Evolutionary conservation across 1,140 invertebrate genomes (phyloP).

Genomic region (Wasmannia auropunctata): DNA sequence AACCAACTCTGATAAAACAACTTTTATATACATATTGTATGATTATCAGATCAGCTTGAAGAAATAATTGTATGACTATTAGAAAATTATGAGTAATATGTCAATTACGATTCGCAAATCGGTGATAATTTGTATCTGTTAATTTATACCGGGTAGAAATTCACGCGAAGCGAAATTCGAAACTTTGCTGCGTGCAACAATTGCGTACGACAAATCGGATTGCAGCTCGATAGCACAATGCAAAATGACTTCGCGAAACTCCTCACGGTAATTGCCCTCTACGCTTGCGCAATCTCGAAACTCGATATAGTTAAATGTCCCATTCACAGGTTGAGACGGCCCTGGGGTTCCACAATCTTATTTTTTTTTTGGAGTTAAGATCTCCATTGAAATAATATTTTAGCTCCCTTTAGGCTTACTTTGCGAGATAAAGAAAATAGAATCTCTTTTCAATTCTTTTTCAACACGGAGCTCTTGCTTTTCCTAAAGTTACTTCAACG

Average conservation of each 20-base stretch:
- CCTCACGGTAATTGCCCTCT: conserved; percentile 1
- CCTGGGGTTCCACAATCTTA: background rate
- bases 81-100: background rate
- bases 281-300: conserved; percentile 53
- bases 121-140: too few relatives aligned
- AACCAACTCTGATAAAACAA: background rate
- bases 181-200: background rate
- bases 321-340: background rate
- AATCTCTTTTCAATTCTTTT: background rate
- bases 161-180: background rate
- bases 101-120: background rate
- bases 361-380: background rate
- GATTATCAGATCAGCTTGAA: background rate
- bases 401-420: background rate
- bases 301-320: background rate
- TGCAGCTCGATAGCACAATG: conserved; percentile 11
- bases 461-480: too few relatives aligned
- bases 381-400: background rate
- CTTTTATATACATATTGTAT: background rate
- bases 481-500: background rate
- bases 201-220: background rate
- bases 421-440: background rate
- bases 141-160: background rate
- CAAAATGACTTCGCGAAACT: conserved; percentile 55
- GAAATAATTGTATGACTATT: background rate